Evolutionary conservation across 2,888 invertebrate species (phyloP).

Genomic region (Allacma fusca): DNA sequence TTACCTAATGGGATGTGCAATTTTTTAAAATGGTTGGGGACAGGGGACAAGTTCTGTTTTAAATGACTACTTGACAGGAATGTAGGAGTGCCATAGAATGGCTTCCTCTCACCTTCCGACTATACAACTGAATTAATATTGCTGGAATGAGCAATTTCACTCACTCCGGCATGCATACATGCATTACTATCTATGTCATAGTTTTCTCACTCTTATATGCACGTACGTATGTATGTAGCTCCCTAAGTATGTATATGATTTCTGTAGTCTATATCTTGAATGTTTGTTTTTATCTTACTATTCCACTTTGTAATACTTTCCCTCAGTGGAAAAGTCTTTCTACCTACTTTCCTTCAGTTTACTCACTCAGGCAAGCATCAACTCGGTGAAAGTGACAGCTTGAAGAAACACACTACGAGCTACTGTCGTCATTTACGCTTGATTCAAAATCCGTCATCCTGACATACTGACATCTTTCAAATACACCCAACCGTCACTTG

Average conservation of each 20-base stretch:
- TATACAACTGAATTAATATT: neutral
- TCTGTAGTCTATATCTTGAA: no score
- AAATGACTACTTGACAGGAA: neutral
- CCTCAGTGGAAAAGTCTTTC: no score
- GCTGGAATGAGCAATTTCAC: neutral
- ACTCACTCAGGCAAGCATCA: neutral
- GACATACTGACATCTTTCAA: constrained; percentile 26
- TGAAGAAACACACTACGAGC: constrained; percentile 20
- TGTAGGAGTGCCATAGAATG: neutral
- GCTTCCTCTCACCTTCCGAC: neutral
- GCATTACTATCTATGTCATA: no score
- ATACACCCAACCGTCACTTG: constrained; percentile 4
- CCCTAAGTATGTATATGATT: no score
- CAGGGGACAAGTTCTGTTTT: neutral
- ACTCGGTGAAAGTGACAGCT: constrained; percentile 11
- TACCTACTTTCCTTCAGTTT: no score
- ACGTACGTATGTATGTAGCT: no score
- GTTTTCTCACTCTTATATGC: no score
- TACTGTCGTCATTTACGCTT: constrained; percentile 37
- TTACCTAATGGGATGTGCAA: constrained; percentile 37
- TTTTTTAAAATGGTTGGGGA: neutral
- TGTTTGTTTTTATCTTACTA: no score
- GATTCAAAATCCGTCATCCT: constrained; percentile 31
- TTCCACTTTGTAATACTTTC: no score
- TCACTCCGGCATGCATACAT: no score